Evolutionary conservation across 1,140 invertebrate genomes (phyloP).

Genomic region (Myzus persicae): DNA sequence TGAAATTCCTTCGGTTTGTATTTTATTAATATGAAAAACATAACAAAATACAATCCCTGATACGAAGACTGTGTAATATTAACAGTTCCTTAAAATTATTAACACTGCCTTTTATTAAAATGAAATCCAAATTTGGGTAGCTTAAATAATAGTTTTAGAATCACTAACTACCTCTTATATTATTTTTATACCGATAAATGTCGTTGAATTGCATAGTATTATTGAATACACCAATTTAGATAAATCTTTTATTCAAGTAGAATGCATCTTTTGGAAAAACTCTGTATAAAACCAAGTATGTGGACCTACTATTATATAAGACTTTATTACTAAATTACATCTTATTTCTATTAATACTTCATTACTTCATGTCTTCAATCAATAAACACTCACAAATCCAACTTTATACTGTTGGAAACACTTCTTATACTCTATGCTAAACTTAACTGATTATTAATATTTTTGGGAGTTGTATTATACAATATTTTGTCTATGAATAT

Average conservation of each 20-base stretch:
- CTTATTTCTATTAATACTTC: neutral
- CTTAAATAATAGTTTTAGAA: neutral
- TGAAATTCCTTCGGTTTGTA: neutral
- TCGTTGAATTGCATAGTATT: neutral
- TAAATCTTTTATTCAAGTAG: neutral
- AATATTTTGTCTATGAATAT: no score
- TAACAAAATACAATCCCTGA: neutral
- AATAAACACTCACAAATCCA: neutral
- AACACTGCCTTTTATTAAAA: neutral
- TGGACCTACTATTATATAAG: no score
- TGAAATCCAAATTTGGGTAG: no score
- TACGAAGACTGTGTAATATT: neutral
- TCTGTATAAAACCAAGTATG: neutral
- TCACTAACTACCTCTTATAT: neutral
- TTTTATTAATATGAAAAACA: neutral
- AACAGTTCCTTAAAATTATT: neutral
- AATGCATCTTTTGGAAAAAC: neutral
- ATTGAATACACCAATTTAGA: neutral
- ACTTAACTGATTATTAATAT: neutral
- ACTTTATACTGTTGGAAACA: neutral
- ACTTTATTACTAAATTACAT: neutral
- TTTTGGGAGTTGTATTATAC: no score
- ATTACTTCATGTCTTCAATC: neutral
- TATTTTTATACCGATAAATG: neutral
- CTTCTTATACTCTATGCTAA: neutral